Conservation (phyloP, 2,888 invertebrate species). For the Agrotis clavis region DNA sequence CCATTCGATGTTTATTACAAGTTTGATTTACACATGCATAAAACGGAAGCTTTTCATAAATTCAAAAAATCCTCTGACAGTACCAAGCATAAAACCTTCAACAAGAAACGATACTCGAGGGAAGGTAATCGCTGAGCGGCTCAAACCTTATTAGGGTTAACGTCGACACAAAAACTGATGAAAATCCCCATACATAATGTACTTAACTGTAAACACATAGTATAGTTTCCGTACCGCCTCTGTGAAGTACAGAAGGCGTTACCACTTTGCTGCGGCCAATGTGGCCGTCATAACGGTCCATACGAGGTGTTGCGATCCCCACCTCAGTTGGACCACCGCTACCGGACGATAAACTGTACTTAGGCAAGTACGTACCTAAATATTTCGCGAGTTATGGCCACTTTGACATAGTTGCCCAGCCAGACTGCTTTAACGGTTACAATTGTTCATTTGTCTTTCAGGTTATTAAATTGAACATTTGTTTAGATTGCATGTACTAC, state of each 20-base stretch:
- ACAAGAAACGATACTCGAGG: slow-evolving; percentile 14
- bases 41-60: slow-evolving; percentile 20
- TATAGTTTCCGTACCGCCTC: slow-evolving; percentile 72
- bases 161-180: slow-evolving; percentile 43
- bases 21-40: not conserved
- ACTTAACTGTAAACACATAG: slow-evolving; percentile 56
- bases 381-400: slow-evolving; percentile 62
- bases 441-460: slow-evolving; percentile 37
- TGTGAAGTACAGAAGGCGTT: slow-evolving; percentile 73
- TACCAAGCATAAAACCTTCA: slow-evolving; percentile 5
- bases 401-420: slow-evolving; percentile 51
- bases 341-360: slow-evolving; percentile 67
- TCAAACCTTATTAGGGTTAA: slow-evolving; percentile 41
- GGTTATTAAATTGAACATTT: slow-evolving; percentile 29
- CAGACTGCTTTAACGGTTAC: slow-evolving; percentile 48
- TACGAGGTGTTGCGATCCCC: slow-evolving; percentile 71
- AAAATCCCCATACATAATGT: slow-evolving; percentile 54
- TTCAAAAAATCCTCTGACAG: not conserved
- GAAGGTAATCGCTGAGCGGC: slow-evolving; percentile 30
- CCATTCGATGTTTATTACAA: not conserved
- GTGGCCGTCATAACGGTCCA: slow-evolving; percentile 73
- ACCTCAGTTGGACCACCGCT: slow-evolving; percentile 66
- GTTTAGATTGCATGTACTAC: slow-evolving; percentile 31
- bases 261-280: slow-evolving; percentile 68
- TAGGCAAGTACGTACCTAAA: slow-evolving; percentile 62